Conservation (phyloP, 2,797 vertebrate genomes). For the Poliocrania exsul region DNA sequence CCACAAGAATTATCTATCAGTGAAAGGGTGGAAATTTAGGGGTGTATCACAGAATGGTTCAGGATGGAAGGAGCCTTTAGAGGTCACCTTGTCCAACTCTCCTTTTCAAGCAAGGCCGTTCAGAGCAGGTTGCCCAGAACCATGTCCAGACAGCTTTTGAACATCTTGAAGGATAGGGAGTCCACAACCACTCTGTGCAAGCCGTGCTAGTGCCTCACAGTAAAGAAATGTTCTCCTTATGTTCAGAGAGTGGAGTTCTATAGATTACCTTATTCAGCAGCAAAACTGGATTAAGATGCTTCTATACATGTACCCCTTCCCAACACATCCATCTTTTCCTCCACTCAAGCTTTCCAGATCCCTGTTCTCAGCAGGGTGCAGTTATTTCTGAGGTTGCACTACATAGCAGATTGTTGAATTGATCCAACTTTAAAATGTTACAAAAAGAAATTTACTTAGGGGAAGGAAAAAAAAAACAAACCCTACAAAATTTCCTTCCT, state of each 20-base stretch:
- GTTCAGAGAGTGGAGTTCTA: neutral
- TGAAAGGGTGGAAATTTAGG: neutral
- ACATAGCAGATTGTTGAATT: neutral
- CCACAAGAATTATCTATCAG: neutral
- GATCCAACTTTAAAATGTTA: neutral
- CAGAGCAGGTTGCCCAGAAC: neutral
- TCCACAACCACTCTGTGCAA: neutral
- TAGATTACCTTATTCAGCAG: neutral
- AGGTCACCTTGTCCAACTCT: neutral
- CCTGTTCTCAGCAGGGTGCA: neutral
- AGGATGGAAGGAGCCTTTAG: neutral
- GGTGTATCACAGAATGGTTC: neutral
- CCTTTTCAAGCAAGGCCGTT: neutral
- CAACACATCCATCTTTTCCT: neutral
- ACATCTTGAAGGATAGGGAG: neutral
- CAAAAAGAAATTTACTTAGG: neutral
- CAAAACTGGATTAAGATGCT: neutral
- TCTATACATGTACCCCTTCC: neutral
- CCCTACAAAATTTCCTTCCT: neutral
- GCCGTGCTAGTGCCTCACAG: neutral
- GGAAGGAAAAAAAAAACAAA: fast-evolving
- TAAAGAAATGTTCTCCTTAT: neutral
- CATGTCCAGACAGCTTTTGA: fast-evolving
- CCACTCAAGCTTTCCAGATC: neutral
- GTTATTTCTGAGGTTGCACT: neutral